Conservation (phyloP, 2,888 invertebrate genomes). For the Lasius fuliginosus region DNA sequence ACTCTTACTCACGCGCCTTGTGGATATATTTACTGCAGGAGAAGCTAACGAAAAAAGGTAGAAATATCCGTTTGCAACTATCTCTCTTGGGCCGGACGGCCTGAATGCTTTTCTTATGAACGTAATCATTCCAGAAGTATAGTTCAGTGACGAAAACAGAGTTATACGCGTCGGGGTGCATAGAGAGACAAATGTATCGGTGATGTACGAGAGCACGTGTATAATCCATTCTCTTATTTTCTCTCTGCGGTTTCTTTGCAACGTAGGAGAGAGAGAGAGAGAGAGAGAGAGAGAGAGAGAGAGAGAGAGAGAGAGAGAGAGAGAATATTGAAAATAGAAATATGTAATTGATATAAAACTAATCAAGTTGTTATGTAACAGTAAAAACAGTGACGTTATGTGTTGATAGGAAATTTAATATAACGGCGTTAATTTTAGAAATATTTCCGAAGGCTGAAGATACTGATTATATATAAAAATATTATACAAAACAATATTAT, state of each 20-base stretch:
- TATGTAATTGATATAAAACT: not conserved
- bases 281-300: too few species aligned
- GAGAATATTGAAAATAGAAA: not conserved
- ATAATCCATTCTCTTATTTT: not conserved
- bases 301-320: too few species aligned
- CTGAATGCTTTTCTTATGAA: too few species aligned
- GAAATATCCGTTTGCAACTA: too few species aligned
- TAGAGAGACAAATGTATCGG: slow-evolving; percentile 2
- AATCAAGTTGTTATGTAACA: not conserved
- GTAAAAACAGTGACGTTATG: not conserved
- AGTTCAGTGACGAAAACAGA: slow-evolving; percentile 45
- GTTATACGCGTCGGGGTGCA: slow-evolving; percentile 4
- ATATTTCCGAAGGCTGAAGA: not conserved
- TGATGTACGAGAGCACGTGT: not conserved
- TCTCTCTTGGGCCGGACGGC: too few species aligned
- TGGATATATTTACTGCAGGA: too few species aligned
- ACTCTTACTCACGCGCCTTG: too few species aligned
- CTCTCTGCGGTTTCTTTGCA: not conserved
- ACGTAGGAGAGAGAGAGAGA: not conserved
- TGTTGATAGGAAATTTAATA: not conserved
- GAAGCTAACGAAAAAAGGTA: too few species aligned
- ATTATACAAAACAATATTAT: not conserved
- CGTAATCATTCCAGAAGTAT: too few species aligned
- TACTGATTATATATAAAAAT: not conserved
- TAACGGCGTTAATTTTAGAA: slow-evolving; percentile 18